Conservation (phyloP, 2,113 vertebrate genomes). For the Eidolon helvum region DNA sequence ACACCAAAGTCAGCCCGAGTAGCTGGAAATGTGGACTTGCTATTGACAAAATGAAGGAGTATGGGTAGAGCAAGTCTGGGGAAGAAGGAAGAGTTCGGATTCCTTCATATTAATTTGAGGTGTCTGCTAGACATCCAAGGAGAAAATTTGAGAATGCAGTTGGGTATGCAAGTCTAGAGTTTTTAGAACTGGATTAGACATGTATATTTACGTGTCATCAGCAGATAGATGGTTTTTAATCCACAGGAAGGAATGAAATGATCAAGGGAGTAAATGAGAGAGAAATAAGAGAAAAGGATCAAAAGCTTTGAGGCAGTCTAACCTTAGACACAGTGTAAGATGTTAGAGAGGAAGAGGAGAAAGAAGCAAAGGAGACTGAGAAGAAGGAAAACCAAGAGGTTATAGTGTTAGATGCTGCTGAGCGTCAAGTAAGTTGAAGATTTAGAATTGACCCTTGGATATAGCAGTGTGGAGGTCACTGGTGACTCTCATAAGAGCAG, state of each 20-base stretch:
- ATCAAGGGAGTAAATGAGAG: background rate
- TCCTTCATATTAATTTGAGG: background rate
- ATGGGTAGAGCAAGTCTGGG: background rate
- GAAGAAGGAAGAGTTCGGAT: background rate
- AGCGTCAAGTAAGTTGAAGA: background rate
- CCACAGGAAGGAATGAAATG: background rate
- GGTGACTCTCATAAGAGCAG: background rate
- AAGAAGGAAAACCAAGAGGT: background rate
- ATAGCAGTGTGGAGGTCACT: background rate
- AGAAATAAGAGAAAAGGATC: background rate
- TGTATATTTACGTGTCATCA: background rate
- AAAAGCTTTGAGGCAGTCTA: background rate
- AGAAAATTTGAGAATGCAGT: background rate
- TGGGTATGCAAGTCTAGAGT: background rate
- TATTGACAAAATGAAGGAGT: background rate
- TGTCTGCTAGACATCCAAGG: background rate
- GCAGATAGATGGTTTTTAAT: background rate
- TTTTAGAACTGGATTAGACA: background rate
- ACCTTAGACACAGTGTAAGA: background rate
- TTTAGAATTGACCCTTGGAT: background rate
- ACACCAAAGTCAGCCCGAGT: background rate
- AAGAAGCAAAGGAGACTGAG: background rate
- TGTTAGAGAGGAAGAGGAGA: background rate
- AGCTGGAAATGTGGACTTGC: background rate
- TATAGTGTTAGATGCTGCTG: background rate